phyloP scores from a whole-genome alignment of 2,797 vertebrate species.

The Melanotaenia boesemani region DNA sequence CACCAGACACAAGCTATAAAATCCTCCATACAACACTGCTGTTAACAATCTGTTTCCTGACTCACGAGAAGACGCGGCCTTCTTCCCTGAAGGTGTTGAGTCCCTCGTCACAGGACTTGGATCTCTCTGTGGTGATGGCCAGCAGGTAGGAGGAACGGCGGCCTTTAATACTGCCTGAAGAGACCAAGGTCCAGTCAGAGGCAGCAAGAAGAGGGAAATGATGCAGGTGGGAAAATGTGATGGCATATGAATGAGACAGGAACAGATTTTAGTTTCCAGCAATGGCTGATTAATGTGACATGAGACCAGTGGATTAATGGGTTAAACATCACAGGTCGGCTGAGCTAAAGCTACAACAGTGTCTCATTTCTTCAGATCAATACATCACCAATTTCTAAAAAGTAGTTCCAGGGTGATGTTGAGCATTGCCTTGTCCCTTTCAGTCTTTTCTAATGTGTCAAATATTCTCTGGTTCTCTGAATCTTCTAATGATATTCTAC shows the following conservation, averaged over 20 bases:
- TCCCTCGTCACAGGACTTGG: slow-evolving; percentile 97
- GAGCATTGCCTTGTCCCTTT: too few species aligned
- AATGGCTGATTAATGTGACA: not conserved
- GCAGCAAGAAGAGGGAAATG: not conserved
- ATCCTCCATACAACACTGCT: too few species aligned
- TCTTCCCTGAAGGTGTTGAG: slow-evolving; percentile 94
- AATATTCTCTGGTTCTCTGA: too few species aligned
- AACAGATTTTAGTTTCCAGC: too few species aligned
- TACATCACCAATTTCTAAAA: too few species aligned
- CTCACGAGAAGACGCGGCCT: slow-evolving; percentile 89
- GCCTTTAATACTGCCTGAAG: slow-evolving; percentile 89
- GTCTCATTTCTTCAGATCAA: too few species aligned
- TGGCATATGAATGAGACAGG: too few species aligned
- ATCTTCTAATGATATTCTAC: too few species aligned
- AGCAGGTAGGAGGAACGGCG: slow-evolving; percentile 95
- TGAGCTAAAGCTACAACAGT: too few species aligned
- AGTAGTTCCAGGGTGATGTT: too few species aligned
- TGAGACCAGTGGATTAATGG: not conserved
- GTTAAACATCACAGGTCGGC: not conserved
- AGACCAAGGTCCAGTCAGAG: slow-evolving; percentile 16
- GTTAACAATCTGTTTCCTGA: not conserved
- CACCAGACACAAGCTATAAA: not conserved
- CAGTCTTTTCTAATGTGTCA: too few species aligned
- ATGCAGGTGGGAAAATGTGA: not conserved
- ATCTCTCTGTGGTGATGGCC: slow-evolving; percentile 94